Conservation (phyloP, 2,797 vertebrate genomes). For the Hydrolagus colliei region DNA sequence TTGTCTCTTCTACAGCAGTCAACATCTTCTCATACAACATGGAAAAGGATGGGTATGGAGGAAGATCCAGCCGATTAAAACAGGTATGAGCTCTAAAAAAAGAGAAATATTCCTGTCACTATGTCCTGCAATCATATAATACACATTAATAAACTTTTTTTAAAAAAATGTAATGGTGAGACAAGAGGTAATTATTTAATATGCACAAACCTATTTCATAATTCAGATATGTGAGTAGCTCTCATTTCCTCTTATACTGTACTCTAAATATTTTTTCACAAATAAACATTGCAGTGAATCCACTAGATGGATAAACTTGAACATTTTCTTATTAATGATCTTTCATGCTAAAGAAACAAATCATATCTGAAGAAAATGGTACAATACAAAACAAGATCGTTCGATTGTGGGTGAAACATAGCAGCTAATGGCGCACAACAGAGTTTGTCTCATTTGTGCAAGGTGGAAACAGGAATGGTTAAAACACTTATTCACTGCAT, state of each 20-base stretch:
- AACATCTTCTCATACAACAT: constrained; percentile 95
- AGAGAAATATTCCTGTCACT: constrained; percentile 34
- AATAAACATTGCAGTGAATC: no score
- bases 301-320: no score
- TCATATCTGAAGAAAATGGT: no score
- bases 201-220: neutral
- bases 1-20: constrained; percentile 93
- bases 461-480: no score
- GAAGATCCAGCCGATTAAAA: constrained; percentile 93
- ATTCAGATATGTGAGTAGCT: neutral
- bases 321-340: no score
- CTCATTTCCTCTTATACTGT: neutral
- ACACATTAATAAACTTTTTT: neutral
- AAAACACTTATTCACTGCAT: no score
- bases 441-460: no score
- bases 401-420: no score
- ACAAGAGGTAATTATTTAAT: neutral
- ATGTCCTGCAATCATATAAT: constrained; percentile 31
- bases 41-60: constrained; percentile 91
- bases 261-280: neutral
- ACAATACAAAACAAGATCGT: no score
- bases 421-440: no score
- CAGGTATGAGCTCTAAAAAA: constrained; percentile 85
- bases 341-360: no score
- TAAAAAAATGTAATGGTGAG: neutral